These are phyloP conservation scores for Myiotriccus ornatus DNA, from an alignment of 2,797 vertebrate genomes.

Conservation along the genomic window DNA sequence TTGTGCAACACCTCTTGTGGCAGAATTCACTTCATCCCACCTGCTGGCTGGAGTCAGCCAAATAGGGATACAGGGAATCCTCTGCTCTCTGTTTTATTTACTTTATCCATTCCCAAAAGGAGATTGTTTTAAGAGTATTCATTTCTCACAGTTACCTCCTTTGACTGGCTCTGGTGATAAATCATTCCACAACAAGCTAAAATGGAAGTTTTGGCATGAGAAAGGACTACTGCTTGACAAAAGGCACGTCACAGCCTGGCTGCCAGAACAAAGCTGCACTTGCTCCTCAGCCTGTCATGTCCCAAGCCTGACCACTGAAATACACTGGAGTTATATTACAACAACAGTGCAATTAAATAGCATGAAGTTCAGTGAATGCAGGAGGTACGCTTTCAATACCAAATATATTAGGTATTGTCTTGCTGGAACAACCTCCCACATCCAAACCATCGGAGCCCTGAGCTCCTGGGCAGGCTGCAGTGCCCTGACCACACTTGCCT, in stretches of 20 bases:
- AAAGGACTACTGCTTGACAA: not conserved
- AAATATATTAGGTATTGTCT: not conserved
- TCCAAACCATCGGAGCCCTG: rapidly evolving
- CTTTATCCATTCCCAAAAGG: not conserved
- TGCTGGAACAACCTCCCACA: not conserved
- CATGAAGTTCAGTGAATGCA: not conserved
- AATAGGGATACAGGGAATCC: not conserved
- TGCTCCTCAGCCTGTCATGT: rapidly evolving
- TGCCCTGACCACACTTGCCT: rapidly evolving
- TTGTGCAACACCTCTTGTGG: not conserved
- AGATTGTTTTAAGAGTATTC: conserved; percentile 10
- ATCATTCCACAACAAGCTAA: not conserved
- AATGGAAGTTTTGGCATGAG: not conserved
- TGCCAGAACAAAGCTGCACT: not conserved
- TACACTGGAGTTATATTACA: not conserved
- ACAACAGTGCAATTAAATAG: not conserved
- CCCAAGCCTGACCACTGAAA: not conserved
- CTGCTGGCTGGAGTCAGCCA: not conserved
- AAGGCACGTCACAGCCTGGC: not conserved
- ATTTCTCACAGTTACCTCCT: not conserved
- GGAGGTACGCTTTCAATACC: not conserved
- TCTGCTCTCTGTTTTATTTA: not conserved
- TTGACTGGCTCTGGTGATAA: not conserved
- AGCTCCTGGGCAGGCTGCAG: rapidly evolving
- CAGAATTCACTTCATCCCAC: not conserved